Conservation (phyloP, 2,113 vertebrate genomes). For the Caracal caracal region DNA sequence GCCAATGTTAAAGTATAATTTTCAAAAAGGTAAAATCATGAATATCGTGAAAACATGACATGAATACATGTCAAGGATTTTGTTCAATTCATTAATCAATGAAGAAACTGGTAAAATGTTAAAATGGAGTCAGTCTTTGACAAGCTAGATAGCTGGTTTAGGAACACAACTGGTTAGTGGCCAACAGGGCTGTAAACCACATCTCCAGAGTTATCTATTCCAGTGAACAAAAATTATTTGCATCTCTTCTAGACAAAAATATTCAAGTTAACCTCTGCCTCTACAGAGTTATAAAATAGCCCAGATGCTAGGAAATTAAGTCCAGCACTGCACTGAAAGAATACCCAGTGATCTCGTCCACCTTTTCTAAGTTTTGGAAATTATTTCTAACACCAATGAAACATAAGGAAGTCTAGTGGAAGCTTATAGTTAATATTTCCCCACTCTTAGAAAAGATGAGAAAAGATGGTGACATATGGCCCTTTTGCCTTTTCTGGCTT, state of each 20-base stretch:
- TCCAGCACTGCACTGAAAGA: background rate
- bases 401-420: background rate
- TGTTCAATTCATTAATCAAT: background rate
- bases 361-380: background rate
- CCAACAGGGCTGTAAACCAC: background rate
- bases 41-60: background rate
- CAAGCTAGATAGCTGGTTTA: background rate
- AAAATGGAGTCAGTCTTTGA: background rate
- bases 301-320: background rate
- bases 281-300: background rate
- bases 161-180: background rate
- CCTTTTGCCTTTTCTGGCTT: background rate
- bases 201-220: background rate
- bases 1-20: background rate
- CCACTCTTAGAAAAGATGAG: background rate
- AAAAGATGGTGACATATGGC: background rate
- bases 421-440: background rate
- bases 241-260: background rate
- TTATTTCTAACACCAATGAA: background rate
- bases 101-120: background rate
- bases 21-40: background rate
- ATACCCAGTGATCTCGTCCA: background rate
- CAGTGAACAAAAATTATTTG: background rate
- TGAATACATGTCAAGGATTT: background rate
- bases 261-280: background rate